Evolutionary conservation across 2,113 vertebrate species (phyloP).

Genomic region (Hippocampus guttulatus): DNA sequence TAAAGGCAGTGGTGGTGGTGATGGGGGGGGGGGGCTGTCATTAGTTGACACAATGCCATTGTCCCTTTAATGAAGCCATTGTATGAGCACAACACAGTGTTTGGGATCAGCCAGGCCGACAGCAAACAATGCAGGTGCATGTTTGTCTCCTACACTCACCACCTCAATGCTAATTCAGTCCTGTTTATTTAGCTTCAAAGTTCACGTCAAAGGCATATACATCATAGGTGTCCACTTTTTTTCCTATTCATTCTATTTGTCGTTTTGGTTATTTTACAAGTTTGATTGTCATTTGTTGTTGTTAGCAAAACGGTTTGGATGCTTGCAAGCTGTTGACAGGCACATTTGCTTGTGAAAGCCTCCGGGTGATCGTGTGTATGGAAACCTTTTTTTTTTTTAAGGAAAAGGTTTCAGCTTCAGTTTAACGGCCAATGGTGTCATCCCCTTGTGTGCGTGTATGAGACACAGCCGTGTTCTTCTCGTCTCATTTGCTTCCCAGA

Average conservation of each 20-base stretch:
- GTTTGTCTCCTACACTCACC: conserved; percentile 13
- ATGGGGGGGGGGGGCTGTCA: conserved; percentile 38
- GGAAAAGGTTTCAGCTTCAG: conserved; percentile 44
- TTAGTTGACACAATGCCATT: conserved; percentile 60
- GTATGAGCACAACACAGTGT: conserved; percentile 45
- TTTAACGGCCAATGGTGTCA: conserved; percentile 53
- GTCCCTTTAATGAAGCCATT: conserved; percentile 64
- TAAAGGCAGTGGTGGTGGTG: conserved; percentile 18
- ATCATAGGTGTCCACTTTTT: too few relatives aligned
- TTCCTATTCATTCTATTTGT: too few relatives aligned
- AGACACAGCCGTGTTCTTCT: conserved; percentile 38
- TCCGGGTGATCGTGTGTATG: conserved; percentile 37
- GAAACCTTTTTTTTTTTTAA: conserved; percentile 33
- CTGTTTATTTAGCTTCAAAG: background rate
- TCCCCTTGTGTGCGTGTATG: conserved; percentile 7
- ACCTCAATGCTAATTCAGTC: conserved; percentile 2
- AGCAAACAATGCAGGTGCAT: conserved; percentile 47
- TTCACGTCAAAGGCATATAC: background rate
- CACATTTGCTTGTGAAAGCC: conserved; percentile 48
- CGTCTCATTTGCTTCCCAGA: conserved; percentile 63
- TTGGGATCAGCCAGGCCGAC: conserved; percentile 41
- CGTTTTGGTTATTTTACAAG: too few relatives aligned
- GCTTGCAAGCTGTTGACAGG: background rate
- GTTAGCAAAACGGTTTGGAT: background rate
- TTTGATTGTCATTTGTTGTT: too few relatives aligned